A percentile compares a stretch with the other conserved stretches of the same genome.
phyloP scores from a whole-genome alignment of 2,888 invertebrate genomes.

The Nudaria mundana region DNA sequence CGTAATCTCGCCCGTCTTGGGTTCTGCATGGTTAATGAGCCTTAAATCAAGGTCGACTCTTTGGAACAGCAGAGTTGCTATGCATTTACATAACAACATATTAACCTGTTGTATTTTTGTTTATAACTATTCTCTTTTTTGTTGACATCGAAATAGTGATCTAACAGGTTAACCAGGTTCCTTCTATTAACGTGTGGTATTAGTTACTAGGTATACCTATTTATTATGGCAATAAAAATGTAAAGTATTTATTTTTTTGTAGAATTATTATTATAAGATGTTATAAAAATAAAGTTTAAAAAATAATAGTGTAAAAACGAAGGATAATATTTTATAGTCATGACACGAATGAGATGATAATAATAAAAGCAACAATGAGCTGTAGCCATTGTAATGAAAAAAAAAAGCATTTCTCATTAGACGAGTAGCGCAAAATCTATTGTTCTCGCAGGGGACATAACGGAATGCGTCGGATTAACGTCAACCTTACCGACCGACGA shows the following conservation, averaged over 20 bases:
- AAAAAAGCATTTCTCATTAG: conserved; percentile 79
- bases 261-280: background rate
- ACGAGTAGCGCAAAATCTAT: conserved; percentile 69
- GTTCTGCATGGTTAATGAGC: conserved; percentile 66
- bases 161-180: conserved; percentile 12
- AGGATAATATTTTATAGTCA: conserved; percentile 13
- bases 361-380: conserved; percentile 65
- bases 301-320: conserved; percentile 6
- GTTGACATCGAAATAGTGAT: conserved; percentile 4
- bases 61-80: conserved; percentile 46
- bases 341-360: conserved; percentile 54
- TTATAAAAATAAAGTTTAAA: conserved; percentile 10
- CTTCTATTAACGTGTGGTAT: conserved; percentile 10
- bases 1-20: conserved; percentile 53
- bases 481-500: conserved; percentile 60
- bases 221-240: conserved; percentile 8
- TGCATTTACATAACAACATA: conserved; percentile 54
- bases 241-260: conserved; percentile 5
- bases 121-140: conserved; percentile 4
- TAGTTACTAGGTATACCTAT: background rate
- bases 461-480: conserved; percentile 74
- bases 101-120: conserved; percentile 29
- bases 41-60: conserved; percentile 76
- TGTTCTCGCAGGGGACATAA: conserved; percentile 74
- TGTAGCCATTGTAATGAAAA: conserved; percentile 69